Evolutionary conservation across 2,113 vertebrate genomes (phyloP).

Genomic region (Percina caprodes): DNA sequence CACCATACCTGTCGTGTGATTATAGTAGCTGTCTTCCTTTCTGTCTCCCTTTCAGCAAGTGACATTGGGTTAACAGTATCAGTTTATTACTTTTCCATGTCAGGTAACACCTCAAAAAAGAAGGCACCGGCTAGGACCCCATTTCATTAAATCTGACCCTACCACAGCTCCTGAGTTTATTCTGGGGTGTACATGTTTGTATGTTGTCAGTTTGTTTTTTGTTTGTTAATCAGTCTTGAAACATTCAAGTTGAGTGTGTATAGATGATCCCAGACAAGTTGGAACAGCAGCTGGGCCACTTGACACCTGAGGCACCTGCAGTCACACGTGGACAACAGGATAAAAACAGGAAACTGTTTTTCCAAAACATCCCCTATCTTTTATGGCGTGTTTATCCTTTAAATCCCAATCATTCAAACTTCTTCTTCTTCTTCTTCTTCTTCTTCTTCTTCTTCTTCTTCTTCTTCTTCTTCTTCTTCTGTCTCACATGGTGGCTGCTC

Average conservation of each 20-base stretch:
- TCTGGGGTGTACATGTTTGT: neutral
- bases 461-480: neutral
- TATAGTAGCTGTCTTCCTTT: conserved; percentile 23
- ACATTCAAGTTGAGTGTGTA: neutral
- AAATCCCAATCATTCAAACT: neutral
- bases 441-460: neutral
- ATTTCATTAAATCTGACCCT: conserved; percentile 2
- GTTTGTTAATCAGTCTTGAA: neutral
- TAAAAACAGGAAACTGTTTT: neutral
- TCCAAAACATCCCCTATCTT: neutral
- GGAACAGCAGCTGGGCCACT: neutral
- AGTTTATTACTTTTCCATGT: conserved; percentile 50
- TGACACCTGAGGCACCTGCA: conserved; percentile 19
- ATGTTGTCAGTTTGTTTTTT: neutral
- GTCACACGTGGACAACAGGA: neutral
- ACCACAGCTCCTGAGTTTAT: neutral
- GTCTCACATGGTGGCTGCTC: neutral
- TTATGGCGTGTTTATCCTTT: neutral
- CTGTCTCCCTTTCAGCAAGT: conserved; percentile 30
- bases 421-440: neutral
- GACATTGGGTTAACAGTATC: conserved; percentile 40
- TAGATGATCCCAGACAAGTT: neutral
- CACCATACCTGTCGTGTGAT: neutral
- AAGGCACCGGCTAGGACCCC: conserved; percentile 6
- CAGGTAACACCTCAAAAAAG: conserved; percentile 42